Base-by-base conservation (phyloP, 1,140 invertebrate species). In the Panagrolaimus sp. region DNA sequence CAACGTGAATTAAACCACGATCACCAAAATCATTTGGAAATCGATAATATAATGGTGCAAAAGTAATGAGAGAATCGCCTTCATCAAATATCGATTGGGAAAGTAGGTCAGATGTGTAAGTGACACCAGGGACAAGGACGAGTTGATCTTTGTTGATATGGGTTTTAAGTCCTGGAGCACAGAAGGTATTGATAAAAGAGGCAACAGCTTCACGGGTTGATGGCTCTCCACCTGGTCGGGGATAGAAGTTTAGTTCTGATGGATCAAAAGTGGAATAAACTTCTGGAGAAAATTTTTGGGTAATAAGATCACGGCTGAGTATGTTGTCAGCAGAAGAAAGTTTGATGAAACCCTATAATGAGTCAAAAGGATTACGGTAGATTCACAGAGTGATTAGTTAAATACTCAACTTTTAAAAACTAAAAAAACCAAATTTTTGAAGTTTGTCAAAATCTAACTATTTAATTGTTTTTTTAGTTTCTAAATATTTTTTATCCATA, bases 11-110 rank as follows among this genome's bases (percentile, higher is more conserved):
- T 27, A 57, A 57, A n/a, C 51, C 27, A 11, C 51, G 51, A 57
- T 57, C 51, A n/a, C 51, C 51, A 57, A 25, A 57, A 16, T 57
- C 51, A 23, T 57, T 57, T 20, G n/a, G 20, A 57, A 57, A 57
- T 13, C 51, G 51, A 57, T 57, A 57, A 27, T 57, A 57, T 9
- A 57, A 16, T 3, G 51, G 51, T 57, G 51, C 51, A 20, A 57
- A 25, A 5, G 51, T 57, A 2, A 57, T 25, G 11, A 57, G 20
- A 23, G 27, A 8, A 20, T 57, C 51, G 11, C 51, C 51, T 20
- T 57, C 51, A 5, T 57, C 51, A 27, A 20, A 57, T 11, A 57
- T 57, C 9, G 51, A 20, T 25, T 57, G 20, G 4, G 51, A 20
- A 0, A 57, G 1, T n/a, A 57, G 11, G 27, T 57, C 51, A 25